Conservation (phyloP, 2,797 vertebrate genomes). For the Sebastes taczanowskii region DNA sequence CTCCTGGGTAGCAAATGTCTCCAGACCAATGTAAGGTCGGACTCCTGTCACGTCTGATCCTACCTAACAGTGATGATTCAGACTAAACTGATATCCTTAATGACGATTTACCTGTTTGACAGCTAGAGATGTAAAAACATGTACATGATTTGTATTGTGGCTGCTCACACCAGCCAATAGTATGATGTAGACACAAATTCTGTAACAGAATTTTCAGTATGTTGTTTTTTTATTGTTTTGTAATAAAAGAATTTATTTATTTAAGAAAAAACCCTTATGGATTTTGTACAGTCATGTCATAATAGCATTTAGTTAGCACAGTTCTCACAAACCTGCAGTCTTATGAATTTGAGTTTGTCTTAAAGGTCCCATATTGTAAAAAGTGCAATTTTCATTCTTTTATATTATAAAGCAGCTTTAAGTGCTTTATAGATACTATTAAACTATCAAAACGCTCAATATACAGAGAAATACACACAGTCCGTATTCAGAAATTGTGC, state of each 20-base stretch:
- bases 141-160: slow-evolving; percentile 20
- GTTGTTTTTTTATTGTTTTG: slow-evolving; percentile 63
- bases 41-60: background rate
- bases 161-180: slow-evolving; percentile 15
- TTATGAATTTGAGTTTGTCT: background rate
- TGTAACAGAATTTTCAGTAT: slow-evolving; percentile 30
- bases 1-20: background rate
- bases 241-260: slow-evolving; percentile 76
- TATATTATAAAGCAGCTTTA: too few relatives aligned
- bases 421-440: too few relatives aligned
- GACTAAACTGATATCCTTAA: slow-evolving; percentile 13
- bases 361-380: too few relatives aligned
- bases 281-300: slow-evolving; percentile 30
- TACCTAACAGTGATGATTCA: background rate
- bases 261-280: slow-evolving; percentile 50
- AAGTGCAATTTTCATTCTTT: too few relatives aligned
- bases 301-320: background rate
- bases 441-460: too few relatives aligned
- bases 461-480: too few relatives aligned
- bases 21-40: background rate
- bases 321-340: background rate
- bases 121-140: slow-evolving; percentile 21
- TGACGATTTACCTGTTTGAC: slow-evolving; percentile 18
- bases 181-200: slow-evolving; percentile 19
- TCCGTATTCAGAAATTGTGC: too few relatives aligned